These are phyloP conservation scores for Apodemus speciosus DNA, from an alignment of 2,113 vertebrate genomes.

Conservation along the genomic window DNA sequence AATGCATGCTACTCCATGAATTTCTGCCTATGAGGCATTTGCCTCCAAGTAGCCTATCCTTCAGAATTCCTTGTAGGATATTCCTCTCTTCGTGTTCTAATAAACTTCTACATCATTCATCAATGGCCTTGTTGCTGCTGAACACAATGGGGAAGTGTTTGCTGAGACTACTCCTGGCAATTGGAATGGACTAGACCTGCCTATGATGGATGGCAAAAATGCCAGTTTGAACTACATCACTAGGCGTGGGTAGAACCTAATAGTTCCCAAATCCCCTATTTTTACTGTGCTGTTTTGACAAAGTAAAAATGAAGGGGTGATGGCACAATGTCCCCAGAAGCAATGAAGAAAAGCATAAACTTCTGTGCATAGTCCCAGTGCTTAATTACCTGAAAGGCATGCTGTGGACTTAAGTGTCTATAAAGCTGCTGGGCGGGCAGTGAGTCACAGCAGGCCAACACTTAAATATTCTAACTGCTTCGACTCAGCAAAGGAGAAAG, in stretches of 20 bases:
- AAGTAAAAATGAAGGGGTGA: constrained; percentile 41
- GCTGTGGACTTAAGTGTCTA: constrained; percentile 46
- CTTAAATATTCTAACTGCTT: constrained; percentile 53
- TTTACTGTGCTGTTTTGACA: constrained; percentile 49
- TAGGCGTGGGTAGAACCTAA: constrained; percentile 41
- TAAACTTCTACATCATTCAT: constrained; percentile 30
- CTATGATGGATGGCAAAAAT: background rate
- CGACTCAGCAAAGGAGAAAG: constrained; percentile 70
- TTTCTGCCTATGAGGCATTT: constrained; percentile 69
- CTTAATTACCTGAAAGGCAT: constrained; percentile 65
- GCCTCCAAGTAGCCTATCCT: constrained; percentile 68
- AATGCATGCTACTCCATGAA: constrained; percentile 76
- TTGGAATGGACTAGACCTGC: constrained; percentile 15
- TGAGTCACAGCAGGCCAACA: constrained; percentile 57
- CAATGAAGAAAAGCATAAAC: constrained; percentile 36
- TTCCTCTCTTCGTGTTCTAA: constrained; percentile 62
- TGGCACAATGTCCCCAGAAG: constrained; percentile 44
- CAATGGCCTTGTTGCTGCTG: constrained; percentile 47
- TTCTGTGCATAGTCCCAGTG: constrained; percentile 19
- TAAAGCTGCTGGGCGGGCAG: constrained; percentile 51
- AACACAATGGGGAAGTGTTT: constrained; percentile 43
- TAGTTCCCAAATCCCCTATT: constrained; percentile 21
- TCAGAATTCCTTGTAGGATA: constrained; percentile 68
- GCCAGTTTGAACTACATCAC: constrained; percentile 46
- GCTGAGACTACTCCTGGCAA: constrained; percentile 46